A percentile compares a stretch with the other conserved stretches of the same genome.
Conservation (phyloP, 2,113 vertebrate genomes). For the Lepus americanus region DNA sequence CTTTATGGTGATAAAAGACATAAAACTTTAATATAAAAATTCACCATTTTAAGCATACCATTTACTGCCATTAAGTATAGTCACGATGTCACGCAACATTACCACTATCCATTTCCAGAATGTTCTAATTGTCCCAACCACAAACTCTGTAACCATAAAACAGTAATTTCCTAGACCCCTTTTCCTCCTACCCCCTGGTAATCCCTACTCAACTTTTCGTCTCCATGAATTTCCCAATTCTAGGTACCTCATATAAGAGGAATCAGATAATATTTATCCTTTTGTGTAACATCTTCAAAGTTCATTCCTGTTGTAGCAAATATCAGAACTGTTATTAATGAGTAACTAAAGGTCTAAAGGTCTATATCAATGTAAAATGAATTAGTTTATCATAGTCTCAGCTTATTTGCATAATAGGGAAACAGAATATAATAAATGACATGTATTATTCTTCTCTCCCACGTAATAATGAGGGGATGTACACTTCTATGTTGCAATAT, state of each 20-base stretch:
- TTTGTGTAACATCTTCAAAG: neutral
- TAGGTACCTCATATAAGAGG: neutral
- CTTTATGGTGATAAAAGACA: neutral
- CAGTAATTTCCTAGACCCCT: neutral
- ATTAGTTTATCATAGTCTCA: neutral
- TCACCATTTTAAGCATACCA: neutral
- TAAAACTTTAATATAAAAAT: neutral
- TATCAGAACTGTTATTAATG: neutral
- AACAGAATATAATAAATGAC: neutral
- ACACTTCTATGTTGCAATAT: neutral
- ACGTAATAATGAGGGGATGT: neutral
- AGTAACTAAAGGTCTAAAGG: neutral
- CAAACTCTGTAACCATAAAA: neutral
- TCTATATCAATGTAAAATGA: neutral
- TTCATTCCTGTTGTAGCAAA: fast-evolving
- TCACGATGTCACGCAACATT: too few species aligned
- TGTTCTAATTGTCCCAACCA: neutral
- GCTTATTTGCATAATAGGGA: neutral
- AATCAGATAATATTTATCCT: neutral
- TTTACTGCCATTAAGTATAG: neutral
- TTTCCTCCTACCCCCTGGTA: neutral
- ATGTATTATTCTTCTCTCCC: neutral
- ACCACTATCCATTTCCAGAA: neutral
- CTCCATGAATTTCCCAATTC: neutral
- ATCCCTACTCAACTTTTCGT: neutral